Conservation (phyloP, 2,113 vertebrate genomes). For the Leiothrix lutea region DNA sequence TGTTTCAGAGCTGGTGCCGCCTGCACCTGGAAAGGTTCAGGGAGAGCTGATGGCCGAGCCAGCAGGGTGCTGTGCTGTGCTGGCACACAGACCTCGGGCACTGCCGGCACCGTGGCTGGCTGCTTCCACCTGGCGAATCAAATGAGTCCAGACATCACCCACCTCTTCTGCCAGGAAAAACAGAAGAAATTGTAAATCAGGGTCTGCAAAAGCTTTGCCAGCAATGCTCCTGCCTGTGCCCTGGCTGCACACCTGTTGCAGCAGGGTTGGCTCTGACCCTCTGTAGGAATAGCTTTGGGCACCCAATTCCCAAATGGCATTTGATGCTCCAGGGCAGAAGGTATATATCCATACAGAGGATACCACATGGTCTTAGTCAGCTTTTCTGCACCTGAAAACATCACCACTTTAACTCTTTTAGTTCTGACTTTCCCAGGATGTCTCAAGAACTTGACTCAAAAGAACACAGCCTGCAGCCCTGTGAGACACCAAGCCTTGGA, state of each 20-base stretch:
- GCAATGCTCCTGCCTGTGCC: accelerated
- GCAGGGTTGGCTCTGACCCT: neutral
- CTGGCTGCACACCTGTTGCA: neutral
- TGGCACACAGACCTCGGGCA: neutral
- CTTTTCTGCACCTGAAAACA: neutral
- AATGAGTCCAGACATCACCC: neutral
- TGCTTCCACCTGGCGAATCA: neutral
- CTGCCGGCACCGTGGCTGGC: neutral
- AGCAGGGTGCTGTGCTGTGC: neutral
- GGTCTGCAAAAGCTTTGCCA: neutral
- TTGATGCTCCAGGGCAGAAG: neutral
- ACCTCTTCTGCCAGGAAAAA: neutral
- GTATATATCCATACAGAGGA: neutral
- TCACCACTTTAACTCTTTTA: neutral
- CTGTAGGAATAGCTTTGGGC: neutral
- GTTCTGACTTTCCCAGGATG: neutral
- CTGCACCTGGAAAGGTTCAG: neutral
- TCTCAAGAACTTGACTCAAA: neutral
- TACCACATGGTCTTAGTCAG: neutral
- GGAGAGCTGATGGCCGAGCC: neutral
- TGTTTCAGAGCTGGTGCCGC: neutral
- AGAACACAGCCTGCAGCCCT: neutral
- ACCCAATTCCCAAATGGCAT: neutral
- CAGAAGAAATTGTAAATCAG: neutral
- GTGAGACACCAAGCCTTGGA: neutral